Conservation (phyloP, 2,888 invertebrate species). For the Meiosimyza platycephala region DNA sequence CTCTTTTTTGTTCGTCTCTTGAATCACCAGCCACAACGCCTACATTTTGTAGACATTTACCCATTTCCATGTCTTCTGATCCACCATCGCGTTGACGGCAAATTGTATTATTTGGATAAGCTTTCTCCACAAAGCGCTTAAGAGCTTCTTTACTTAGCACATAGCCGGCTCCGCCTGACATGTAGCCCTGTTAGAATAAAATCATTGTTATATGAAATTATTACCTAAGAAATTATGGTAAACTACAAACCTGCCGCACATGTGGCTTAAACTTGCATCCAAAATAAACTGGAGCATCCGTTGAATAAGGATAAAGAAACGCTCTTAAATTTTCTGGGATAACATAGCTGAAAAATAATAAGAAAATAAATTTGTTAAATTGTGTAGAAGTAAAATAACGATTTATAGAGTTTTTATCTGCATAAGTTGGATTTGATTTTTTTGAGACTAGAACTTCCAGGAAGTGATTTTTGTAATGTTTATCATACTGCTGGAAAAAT, state of each 20-base stretch:
- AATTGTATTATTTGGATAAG: constrained; percentile 73
- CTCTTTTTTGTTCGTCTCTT: constrained; percentile 84
- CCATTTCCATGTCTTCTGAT: constrained; percentile 68
- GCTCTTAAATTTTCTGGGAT: constrained; percentile 93
- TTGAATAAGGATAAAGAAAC: constrained; percentile 80
- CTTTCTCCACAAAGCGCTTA: constrained; percentile 78
- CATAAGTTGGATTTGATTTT: too few relatives aligned
- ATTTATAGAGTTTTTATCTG: neutral
- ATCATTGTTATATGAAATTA: neutral
- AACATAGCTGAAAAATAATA: constrained; percentile 77
- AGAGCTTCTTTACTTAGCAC: constrained; percentile 87
- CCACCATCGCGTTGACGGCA: constrained; percentile 68
- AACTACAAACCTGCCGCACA: constrained; percentile 61
- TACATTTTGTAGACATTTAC: constrained; percentile 81
- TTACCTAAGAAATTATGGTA: neutral
- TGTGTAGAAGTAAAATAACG: neutral
- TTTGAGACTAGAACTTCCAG: too few relatives aligned
- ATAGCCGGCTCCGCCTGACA: constrained; percentile 93
- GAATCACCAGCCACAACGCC: constrained; percentile 90
- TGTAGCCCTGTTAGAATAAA: constrained; percentile 74
- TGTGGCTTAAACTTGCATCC: constrained; percentile 87
- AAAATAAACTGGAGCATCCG: constrained; percentile 84
- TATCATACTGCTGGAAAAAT: too few relatives aligned
- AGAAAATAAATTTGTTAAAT: constrained; percentile 13
- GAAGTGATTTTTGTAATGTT: too few relatives aligned